phyloP scores from a whole-genome alignment of 1,140 invertebrate genomes.

The Coenobita brevimanus region DNA sequence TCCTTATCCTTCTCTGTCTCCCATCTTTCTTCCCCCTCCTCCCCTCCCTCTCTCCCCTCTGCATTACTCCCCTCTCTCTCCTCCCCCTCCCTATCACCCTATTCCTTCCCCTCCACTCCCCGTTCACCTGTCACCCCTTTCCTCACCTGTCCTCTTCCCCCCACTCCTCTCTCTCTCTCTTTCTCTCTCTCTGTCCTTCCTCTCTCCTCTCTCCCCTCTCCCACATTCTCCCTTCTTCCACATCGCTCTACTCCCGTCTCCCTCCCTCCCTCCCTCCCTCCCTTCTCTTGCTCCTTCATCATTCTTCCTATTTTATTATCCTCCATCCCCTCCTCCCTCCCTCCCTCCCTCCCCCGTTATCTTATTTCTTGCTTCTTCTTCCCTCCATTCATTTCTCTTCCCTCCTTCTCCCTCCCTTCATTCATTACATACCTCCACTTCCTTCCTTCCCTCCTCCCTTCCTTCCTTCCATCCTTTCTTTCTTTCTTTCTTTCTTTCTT shows the following conservation, averaged over 20 bases:
- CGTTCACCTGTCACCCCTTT: constrained; percentile 5
- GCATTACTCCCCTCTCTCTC: background rate
- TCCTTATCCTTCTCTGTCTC: background rate
- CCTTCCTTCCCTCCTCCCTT: no score
- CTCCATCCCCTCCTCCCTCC: background rate
- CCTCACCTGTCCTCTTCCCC: no score
- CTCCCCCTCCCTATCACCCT: background rate
- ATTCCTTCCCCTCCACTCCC: background rate
- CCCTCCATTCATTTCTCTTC: background rate
- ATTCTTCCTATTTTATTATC: background rate
- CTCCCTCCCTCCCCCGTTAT: background rate
- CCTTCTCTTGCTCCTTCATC: background rate
- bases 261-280: background rate
- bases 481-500: no score
- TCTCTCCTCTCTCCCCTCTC: background rate
- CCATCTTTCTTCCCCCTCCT: background rate
- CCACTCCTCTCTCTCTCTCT: no score
- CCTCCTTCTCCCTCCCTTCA: constrained; percentile 1
- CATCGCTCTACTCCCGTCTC: background rate
- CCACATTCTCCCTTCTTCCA: background rate
- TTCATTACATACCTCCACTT: no score
- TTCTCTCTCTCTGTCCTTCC: no score
- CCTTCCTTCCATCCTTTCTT: no score
- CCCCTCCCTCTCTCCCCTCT: background rate
- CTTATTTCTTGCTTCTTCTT: background rate